Evolutionary conservation across 1,140 invertebrate genomes (phyloP).

Genomic region (Drosophila mauritiana): DNA sequence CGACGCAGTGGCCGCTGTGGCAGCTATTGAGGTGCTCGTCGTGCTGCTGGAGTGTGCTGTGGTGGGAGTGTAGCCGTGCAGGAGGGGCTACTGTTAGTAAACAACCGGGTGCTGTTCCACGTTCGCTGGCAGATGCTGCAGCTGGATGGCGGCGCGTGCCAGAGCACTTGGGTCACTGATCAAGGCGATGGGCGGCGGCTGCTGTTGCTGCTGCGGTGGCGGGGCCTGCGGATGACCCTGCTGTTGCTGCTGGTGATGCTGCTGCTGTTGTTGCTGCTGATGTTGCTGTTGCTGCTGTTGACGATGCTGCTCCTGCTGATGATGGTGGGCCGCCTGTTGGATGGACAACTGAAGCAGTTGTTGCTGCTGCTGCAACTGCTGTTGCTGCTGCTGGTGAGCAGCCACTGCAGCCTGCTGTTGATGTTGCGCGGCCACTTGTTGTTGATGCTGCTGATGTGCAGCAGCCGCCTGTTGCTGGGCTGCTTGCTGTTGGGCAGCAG

Average conservation of each 20-base stretch:
- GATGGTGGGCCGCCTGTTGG: conserved; percentile 77
- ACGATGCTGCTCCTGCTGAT: conserved; percentile 70
- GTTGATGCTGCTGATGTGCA: conserved; percentile 71
- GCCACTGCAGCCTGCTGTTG: conserved; percentile 67
- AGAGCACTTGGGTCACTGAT: conserved; percentile 79
- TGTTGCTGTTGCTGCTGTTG: conserved; percentile 72
- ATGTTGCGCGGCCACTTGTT: conserved; percentile 71
- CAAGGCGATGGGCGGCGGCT: conserved; percentile 78
- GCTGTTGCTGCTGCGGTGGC: conserved; percentile 67
- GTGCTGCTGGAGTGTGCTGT: conserved; percentile 38
- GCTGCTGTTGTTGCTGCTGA: conserved; percentile 63
- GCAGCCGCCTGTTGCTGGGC: conserved; percentile 64
- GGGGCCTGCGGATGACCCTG: conserved; percentile 58
- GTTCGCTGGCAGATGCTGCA: conserved; percentile 81
- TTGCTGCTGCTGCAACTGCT: conserved; percentile 67
- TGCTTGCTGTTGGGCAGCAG: conserved; percentile 64
- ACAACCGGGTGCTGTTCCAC: conserved; percentile 84
- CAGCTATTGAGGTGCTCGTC: conserved; percentile 34
- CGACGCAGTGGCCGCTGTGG: conserved; percentile 45
- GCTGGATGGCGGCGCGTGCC: conserved; percentile 80
- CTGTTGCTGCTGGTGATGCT: conserved; percentile 67
- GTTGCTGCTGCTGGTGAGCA: conserved; percentile 66
- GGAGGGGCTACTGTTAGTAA: conserved; percentile 83
- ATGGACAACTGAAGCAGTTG: conserved; percentile 74
- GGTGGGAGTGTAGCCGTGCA: conserved; percentile 68